These are phyloP conservation scores for Colinus virginianus DNA, from an alignment of 2,113 vertebrate species.

Conservation along the genomic window DNA sequence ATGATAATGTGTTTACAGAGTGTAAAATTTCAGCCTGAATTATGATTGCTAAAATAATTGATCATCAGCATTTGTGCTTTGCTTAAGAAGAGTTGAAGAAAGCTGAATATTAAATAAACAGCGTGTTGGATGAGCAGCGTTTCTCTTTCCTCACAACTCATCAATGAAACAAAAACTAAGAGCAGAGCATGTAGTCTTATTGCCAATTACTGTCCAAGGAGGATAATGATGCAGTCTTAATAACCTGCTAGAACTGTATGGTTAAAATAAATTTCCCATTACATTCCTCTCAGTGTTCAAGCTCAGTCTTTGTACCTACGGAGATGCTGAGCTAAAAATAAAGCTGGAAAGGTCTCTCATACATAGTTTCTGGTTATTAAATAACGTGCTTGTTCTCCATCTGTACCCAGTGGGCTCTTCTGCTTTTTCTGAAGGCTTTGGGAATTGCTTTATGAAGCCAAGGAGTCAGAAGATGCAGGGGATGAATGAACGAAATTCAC, in stretches of 20 bases:
- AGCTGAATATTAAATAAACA: slow-evolving; percentile 51
- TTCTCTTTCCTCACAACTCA: slow-evolving; percentile 17
- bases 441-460: background rate
- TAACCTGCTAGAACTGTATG: slow-evolving; percentile 17
- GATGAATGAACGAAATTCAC: background rate
- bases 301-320: slow-evolving; percentile 8
- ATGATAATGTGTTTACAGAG: slow-evolving; percentile 54
- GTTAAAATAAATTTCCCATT: slow-evolving; percentile 57
- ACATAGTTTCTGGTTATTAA: slow-evolving; percentile 24
- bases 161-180: slow-evolving; percentile 48
- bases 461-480: background rate
- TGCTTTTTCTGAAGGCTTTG: background rate
- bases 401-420: background rate
- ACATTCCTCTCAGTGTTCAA: slow-evolving; percentile 13
- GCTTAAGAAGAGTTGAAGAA: slow-evolving; percentile 27
- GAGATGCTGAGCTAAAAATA: slow-evolving; percentile 41
- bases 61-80: slow-evolving; percentile 45
- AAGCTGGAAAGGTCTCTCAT: slow-evolving; percentile 42
- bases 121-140: background rate
- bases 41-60: slow-evolving; percentile 66
- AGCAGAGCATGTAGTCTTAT: slow-evolving; percentile 5
- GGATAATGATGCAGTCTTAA: slow-evolving; percentile 46
- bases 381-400: background rate
- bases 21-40: slow-evolving; percentile 57
- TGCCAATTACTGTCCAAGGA: slow-evolving; percentile 59